Evolutionary conservation across 2,888 invertebrate species (phyloP), one percentile per base, ranked within the genome.

Genomic region (Sinohyriopsis cumingii): DNA sequence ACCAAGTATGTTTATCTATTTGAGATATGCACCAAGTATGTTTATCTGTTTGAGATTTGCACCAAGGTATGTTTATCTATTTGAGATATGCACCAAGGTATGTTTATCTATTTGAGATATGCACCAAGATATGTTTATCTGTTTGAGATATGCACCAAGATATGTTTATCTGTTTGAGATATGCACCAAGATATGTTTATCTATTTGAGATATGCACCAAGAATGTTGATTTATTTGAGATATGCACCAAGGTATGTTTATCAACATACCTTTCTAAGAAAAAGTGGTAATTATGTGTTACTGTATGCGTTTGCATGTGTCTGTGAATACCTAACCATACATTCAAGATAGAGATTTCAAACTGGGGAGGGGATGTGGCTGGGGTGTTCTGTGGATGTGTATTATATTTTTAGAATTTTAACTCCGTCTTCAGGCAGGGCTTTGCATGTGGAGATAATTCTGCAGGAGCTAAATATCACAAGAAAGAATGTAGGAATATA

Each of bases 121-220:
- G 93, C 94, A 0, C 94, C 93, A 55, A 94, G 95, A 82, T 85
- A 77, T 65, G 63, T 60, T 54, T 45, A n/a, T n/a, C 2, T 95
- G 95, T 87, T 91, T 96, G 4, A 93, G 94, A 89, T 93, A 93
- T 76, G 93, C 94, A 0, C 94, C 93, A 55, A 94, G 95, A 82
- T 85, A 77, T 65, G 63, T 60, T 54, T 45, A n/a, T n/a, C 2
- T 95, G 95, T 87, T 91, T 96, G 4, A 93, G 94, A 89, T 93
- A 93, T 76, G 93, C 94, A 0, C 94, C 93, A 55, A 94, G 95
- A 82, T 85, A 77, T 65, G 63, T 60, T 54, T 45, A n/a, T n/a
- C 2, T 95, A 95, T 87, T 91, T 96, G 4, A 93, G 94, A 89
- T 93, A 93, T 76, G 93, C 94, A 0, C 94, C 93, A 55, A 94